Percentiles rank a stretch among this genome's conserved stretches.
Evolutionary conservation across 2,113 vertebrate species (phyloP).

Genomic region (Megaceryle torquata): DNA sequence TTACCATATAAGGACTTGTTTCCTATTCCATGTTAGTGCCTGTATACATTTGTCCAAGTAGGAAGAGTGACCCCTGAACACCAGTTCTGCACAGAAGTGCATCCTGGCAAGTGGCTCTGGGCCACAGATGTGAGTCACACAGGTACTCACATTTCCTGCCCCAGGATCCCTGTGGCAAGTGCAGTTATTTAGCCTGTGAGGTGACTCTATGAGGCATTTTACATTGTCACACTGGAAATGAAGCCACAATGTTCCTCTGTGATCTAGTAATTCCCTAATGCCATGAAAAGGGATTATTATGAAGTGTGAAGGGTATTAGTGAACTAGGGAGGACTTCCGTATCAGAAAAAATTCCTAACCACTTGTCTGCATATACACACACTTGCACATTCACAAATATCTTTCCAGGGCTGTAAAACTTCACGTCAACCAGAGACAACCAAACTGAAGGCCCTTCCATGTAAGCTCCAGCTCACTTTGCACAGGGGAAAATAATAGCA

Average conservation of each 20-base stretch:
- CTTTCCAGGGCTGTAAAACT: neutral
- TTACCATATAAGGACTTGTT: neutral
- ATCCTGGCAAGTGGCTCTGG: neutral
- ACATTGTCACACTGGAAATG: neutral
- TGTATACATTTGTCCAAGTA: neutral
- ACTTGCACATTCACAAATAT: neutral
- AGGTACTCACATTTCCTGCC: neutral
- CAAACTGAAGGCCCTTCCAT: neutral
- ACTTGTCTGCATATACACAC: neutral
- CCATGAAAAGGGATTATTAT: neutral
- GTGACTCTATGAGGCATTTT: neutral
- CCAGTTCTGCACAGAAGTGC: fast-evolving
- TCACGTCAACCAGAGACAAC: neutral
- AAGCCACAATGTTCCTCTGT: neutral
- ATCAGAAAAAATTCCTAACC: neutral
- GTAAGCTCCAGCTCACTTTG: neutral
- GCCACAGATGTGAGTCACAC: neutral
- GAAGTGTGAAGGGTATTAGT: neutral
- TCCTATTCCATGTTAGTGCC: neutral
- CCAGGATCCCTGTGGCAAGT: fast-evolving
- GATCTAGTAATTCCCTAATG: neutral
- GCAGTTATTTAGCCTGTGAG: neutral
- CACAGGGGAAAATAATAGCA: neutral
- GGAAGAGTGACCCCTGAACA: neutral
- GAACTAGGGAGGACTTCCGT: neutral